phyloP scores from a whole-genome alignment of 2,888 invertebrate species.

The Caenorhabditis sulstoni region DNA sequence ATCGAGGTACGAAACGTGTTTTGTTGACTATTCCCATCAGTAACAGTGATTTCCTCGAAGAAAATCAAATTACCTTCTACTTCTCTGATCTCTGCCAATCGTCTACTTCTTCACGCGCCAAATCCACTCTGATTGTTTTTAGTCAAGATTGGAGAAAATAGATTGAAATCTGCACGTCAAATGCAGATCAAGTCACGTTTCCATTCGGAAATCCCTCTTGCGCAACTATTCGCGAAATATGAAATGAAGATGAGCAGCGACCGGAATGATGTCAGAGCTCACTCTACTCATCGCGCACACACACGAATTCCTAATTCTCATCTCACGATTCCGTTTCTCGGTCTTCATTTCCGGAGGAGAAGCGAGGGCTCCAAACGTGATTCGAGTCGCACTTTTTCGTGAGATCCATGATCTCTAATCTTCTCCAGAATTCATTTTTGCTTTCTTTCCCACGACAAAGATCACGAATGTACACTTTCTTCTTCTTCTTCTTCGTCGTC shows the following conservation, averaged over 20 bases:
- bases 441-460: conserved; percentile 24
- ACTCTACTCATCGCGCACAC: not conserved
- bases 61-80: no score
- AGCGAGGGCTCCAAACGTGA: not conserved
- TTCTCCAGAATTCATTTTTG: conserved; percentile 29
- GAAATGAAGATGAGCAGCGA: not conserved
- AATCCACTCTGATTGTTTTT: no score
- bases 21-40: no score
- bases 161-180: not conserved
- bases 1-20: no score
- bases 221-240: not conserved
- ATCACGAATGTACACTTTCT: conserved; percentile 19
- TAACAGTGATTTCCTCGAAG: no score
- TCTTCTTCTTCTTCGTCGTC: conserved; percentile 1
- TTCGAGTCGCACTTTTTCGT: conserved; percentile 29
- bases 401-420: conserved; percentile 32
- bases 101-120: no score
- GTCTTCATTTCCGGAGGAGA: not conserved
- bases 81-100: no score
- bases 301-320: conserved; percentile 39
- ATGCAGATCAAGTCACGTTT: not conserved
- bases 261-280: no score
- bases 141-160: not conserved
- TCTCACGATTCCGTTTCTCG: no score
- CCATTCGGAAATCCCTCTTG: not conserved